Base-by-base conservation (phyloP, 1,140 invertebrate genomes). In the Gonatopus flavifemur region DNA sequence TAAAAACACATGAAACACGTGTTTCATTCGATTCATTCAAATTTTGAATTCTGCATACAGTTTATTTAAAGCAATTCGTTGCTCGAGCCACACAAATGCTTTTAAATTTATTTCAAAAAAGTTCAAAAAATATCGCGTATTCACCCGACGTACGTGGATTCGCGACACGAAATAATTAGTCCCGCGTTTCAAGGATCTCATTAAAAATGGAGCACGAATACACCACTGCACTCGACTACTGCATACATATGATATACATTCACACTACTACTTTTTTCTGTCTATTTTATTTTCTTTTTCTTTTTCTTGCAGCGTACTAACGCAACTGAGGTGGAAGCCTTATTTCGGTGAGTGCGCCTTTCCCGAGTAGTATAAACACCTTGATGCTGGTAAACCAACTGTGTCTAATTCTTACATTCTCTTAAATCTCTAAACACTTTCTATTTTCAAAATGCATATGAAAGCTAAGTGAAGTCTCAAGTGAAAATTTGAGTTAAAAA, bases 151-250 rank as follows among this genome's bases (percentile, higher is more conserved):
- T n/a, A n/a, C n/a, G n/a, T n/a, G n/a, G n/a, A n/a, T n/a, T n/a
- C n/a, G n/a, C n/a, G n/a, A n/a, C n/a, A n/a, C n/a, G 30, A 50
- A 56, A 59, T 68, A 72, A 69, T 69, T 68, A 62, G 61, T 57
- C 30, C 16, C 13, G 24, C 36, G 40, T 47, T 55, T 54, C 36
- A 39, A 69, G 64, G 39, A 67, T 20, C 67, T 70, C 69, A 70
- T 72, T 72, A 72, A 59, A 57, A 52, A 57, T 43, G 44, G 52
- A 19, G 50, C 25, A 42, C 33, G 43, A 40, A 52, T 50, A 38
- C 59, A 52, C 52, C 25, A 9, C 33, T 22, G 30, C 41, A 52
- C 6, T 19, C n/a, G n/a, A n/a, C n/a, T n/a, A n/a, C n/a, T 28
- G 22, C 33, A 46, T 21, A 10, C 9, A 21, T 45, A 40, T 33